phyloP scores from a whole-genome alignment of 2,113 vertebrate genomes.

The Mesitornis unicolor region DNA sequence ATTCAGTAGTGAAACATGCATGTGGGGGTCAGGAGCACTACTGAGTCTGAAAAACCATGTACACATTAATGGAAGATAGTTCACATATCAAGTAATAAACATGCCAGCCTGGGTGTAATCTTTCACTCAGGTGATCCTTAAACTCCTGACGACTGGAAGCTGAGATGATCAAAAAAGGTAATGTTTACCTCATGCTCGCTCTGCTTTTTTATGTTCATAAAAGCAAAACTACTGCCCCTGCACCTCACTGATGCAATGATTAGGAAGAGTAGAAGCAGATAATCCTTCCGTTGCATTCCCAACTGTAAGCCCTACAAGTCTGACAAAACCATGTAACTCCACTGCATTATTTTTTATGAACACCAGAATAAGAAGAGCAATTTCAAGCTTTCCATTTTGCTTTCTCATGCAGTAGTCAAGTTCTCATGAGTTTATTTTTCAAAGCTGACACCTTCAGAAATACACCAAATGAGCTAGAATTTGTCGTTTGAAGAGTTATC shows the following conservation, averaged over 20 bases:
- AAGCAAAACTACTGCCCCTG: not conserved
- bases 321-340: rapidly evolving
- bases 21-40: not conserved
- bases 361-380: not conserved
- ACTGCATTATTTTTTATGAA: not conserved
- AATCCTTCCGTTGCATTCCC: not conserved
- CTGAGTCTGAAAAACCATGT: not conserved
- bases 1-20: not conserved
- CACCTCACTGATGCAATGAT: not conserved
- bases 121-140: not conserved
- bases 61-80: not conserved
- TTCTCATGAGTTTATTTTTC: not conserved
- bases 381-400: not conserved
- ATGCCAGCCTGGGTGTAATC: not conserved
- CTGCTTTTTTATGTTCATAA: not conserved
- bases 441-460: not conserved
- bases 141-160: not conserved
- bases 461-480: not conserved
- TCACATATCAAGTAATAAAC: not conserved
- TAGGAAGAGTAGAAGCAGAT: not conserved
- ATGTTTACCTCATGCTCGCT: not conserved
- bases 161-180: not conserved
- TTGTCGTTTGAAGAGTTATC: not conserved
- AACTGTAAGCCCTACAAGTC: not conserved
- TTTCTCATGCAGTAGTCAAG: not conserved